Conservation (phyloP, 2,113 vertebrate species). For the Pygoscelis antarcticus region DNA sequence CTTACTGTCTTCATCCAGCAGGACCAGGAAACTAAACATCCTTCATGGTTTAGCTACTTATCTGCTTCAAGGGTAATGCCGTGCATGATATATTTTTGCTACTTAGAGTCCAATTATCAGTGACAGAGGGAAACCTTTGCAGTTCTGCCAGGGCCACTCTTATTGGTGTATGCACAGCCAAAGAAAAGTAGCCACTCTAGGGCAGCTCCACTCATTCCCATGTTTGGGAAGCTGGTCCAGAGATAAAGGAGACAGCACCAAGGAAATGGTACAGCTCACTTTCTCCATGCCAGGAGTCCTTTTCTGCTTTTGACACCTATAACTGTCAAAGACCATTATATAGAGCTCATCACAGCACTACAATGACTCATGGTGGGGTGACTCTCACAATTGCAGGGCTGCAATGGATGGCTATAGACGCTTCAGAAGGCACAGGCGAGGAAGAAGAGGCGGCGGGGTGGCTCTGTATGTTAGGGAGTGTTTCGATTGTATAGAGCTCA, state of each 20-base stretch:
- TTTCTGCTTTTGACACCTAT: neutral
- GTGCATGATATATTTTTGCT: neutral
- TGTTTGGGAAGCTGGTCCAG: neutral
- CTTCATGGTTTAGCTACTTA: neutral
- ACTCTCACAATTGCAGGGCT: too few relatives aligned
- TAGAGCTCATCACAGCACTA: neutral
- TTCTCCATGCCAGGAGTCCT: neutral
- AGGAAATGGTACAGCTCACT: neutral
- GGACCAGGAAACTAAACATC: neutral
- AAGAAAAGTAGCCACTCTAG: neutral
- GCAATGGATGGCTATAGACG: too few relatives aligned
- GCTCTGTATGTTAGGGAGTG: too few relatives aligned
- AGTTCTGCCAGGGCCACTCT: neutral
- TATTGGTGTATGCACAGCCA: neutral
- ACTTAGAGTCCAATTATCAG: neutral
- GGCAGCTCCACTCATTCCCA: neutral
- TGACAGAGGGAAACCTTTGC: neutral
- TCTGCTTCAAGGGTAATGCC: neutral
- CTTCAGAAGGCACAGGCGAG: too few relatives aligned
- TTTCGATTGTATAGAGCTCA: too few relatives aligned
- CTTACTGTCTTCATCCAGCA: neutral
- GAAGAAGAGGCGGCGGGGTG: too few relatives aligned
- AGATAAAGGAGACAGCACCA: neutral
- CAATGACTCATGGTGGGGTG: too few relatives aligned
- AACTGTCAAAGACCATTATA: neutral